Conservation (phyloP, 2,113 vertebrate species). For the Entelurus aequoreus region DNA sequence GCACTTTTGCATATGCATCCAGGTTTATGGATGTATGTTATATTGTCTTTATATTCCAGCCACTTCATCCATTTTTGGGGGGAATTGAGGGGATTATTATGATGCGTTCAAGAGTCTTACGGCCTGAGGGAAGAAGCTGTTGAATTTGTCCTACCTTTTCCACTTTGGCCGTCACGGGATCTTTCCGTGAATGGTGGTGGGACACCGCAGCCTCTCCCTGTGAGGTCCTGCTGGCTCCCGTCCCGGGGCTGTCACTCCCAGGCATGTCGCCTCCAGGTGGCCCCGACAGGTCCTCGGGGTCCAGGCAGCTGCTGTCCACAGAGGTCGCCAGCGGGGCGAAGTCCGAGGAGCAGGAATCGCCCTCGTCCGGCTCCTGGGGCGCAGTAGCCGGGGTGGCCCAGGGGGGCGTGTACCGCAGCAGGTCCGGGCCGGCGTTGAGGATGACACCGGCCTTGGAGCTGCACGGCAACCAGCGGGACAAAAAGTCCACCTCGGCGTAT, state of each 20-base stretch:
- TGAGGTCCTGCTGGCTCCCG: neutral
- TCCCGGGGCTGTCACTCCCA: slow-evolving; percentile 3
- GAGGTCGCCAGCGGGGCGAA: slow-evolving; percentile 66
- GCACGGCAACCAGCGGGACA: slow-evolving; percentile 75
- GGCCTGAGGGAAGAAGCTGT: too few species aligned
- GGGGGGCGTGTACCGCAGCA: slow-evolving; percentile 40
- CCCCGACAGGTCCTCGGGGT: slow-evolving; percentile 23
- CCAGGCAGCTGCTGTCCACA: slow-evolving; percentile 71
- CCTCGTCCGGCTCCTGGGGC: slow-evolving; percentile 37
- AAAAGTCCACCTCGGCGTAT: slow-evolving; percentile 68
- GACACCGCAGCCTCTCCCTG: slow-evolving; percentile 36
- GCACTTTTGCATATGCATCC: too few species aligned
- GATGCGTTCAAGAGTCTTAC: too few species aligned
- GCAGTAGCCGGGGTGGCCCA: slow-evolving; percentile 15
- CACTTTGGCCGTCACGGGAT: slow-evolving; percentile 77
- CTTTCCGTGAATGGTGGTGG: slow-evolving; percentile 36
- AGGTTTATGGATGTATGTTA: too few species aligned
- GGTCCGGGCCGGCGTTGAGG: slow-evolving; percentile 64
- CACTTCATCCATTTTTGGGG: too few species aligned
- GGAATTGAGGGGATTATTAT: too few species aligned
- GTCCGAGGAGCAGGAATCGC: slow-evolving; percentile 60
- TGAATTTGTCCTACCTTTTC: slow-evolving; percentile 74
- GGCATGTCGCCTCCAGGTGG: slow-evolving; percentile 18
- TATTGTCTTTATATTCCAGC: too few species aligned
- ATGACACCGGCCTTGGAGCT: slow-evolving; percentile 82